These are phyloP conservation scores for Pseudoips prasinana DNA, from an alignment of 2,888 invertebrate species.

Conservation along the genomic window DNA sequence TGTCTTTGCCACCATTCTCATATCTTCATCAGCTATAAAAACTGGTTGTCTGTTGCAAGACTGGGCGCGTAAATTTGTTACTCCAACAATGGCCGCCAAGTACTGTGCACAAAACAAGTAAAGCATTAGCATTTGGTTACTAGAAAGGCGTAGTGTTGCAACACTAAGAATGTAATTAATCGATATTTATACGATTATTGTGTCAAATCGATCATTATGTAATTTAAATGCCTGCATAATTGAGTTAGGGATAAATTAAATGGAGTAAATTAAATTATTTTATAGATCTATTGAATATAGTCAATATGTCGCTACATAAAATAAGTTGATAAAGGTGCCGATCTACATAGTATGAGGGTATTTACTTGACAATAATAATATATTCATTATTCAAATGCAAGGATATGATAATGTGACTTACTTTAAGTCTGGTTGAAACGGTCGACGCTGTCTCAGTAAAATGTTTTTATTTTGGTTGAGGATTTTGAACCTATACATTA, in stretches of 20 bases:
- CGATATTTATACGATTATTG: slow-evolving; percentile 39
- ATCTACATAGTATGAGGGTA: no score
- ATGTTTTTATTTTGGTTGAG: no score
- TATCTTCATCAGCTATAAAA: slow-evolving; percentile 70
- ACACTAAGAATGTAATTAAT: slow-evolving; percentile 46
- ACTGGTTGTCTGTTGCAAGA: slow-evolving; percentile 64
- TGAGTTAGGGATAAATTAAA: background rate
- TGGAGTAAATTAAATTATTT: no score
- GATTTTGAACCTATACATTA: no score
- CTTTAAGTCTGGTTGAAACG: no score
- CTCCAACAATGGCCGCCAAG: slow-evolving; percentile 61
- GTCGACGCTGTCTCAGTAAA: no score
- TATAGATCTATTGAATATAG: no score
- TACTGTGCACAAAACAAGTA: slow-evolving; percentile 64
- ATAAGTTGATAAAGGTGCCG: no score
- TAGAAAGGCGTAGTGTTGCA: slow-evolving; percentile 33
- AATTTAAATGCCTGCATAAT: slow-evolving; percentile 24
- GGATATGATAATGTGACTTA: no score
- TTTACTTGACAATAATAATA: no score
- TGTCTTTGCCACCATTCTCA: slow-evolving; percentile 21
- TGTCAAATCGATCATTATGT: slow-evolving; percentile 46
- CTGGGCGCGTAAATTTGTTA: slow-evolving; percentile 49
- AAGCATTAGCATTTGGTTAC: slow-evolving; percentile 48
- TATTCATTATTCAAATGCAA: no score
- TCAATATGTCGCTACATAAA: no score